These are phyloP conservation scores for Natator depressus DNA, from an alignment of 2,113 vertebrate species.

Conservation along the genomic window DNA sequence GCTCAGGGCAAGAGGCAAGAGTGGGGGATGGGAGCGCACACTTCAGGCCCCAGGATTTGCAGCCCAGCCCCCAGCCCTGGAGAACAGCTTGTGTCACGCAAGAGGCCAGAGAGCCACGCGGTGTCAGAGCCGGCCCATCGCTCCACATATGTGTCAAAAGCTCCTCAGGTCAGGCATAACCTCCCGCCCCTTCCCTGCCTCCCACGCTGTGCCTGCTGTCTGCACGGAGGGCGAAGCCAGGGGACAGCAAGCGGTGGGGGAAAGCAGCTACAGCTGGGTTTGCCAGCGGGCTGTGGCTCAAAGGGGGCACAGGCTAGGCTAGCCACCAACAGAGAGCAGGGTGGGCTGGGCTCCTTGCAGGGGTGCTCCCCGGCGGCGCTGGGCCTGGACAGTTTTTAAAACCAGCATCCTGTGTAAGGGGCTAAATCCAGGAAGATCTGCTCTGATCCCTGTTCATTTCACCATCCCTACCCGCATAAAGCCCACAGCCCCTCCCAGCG, in stretches of 20 bases:
- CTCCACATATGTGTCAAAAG: background rate
- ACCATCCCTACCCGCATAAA: background rate
- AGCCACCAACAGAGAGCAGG: background rate
- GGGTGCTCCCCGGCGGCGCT: background rate
- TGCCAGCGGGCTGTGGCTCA: background rate
- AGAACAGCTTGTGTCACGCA: background rate
- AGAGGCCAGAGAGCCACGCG: background rate
- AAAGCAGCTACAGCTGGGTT: background rate
- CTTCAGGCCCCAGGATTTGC: accelerated
- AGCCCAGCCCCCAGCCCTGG: background rate
- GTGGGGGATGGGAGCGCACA: background rate
- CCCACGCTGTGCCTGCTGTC: background rate
- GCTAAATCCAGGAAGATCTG: background rate
- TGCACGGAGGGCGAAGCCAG: background rate
- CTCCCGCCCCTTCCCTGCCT: background rate
- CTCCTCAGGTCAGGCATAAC: background rate
- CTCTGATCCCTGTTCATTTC: background rate
- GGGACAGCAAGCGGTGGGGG: background rate
- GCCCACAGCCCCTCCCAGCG: background rate
- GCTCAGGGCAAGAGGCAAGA: background rate
- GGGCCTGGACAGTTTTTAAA: background rate
- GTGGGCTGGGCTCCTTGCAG: background rate
- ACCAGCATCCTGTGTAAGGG: background rate
- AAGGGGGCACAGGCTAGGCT: too few species aligned
- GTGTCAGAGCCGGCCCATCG: background rate